Base-by-base conservation (phyloP, 1,140 invertebrate species). In the Bombyx mandarina region DNA sequence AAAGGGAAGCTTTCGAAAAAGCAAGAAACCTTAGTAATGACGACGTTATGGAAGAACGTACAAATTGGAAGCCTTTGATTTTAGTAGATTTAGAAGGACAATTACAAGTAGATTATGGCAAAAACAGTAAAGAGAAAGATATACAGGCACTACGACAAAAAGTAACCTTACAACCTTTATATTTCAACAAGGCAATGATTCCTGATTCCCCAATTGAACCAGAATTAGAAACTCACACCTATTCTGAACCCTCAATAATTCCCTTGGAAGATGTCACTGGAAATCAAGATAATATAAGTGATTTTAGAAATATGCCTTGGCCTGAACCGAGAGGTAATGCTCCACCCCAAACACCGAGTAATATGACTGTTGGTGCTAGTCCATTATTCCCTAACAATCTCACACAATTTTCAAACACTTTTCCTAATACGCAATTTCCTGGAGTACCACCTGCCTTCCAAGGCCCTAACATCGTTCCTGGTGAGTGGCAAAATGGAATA, bases 121-220 rank as follows among this genome's bases (percentile, higher is more conserved):
- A 91, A 81, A 93, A 94, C 70, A 98, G 96, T 77, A 89, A 92
- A 71, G 96, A 98, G 84, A 95, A 93, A 69, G 92, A 94, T 52
- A 93, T 96, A 56, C 96, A 98, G 79, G 93, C 93, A 61, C 92
- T 94, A 35, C 87, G 96, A 45, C 96, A 98, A 78, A 93, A 94
- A 70, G 92, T 91, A 18, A 94, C 95, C 12, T 85, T 98, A 7
- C 93, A 95, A 75, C 94, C 95, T 1, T 83, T 98, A 2, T 97
- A 97, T 81, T 97, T 97, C 77, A 92, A 93, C 69, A 92, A 93
- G 62, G 90, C 91, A 57, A 93, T 95, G 93, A 93, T 98, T 56
- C 96, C 97, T 8, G 96, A 98, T 74, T 93, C 93, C 51, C 90
- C 96, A 0, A 89, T 91, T 44, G 97, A 98, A 86, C 94, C 97